Percentiles rank a stretch among this genome's conserved stretches.
phyloP scores from a whole-genome alignment of 2,888 invertebrate genomes.

The Masnerella sp. region DNA sequence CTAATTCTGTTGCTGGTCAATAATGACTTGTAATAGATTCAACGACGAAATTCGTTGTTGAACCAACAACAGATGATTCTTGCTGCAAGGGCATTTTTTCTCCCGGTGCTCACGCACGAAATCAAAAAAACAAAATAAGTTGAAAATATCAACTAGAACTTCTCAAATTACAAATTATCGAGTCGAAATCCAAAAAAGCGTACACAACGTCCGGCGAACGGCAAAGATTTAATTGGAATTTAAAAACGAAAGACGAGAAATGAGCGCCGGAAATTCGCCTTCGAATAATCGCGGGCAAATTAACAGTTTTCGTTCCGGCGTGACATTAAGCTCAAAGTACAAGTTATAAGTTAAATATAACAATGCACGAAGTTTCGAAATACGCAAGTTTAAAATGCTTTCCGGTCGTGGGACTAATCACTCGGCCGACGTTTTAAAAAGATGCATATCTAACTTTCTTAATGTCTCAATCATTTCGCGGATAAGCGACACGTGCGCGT shows the following conservation, averaged over 20 bases:
- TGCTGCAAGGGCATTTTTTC: too few species aligned
- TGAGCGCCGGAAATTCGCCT: conserved; percentile 24
- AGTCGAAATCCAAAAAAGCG: not conserved
- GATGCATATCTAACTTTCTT: conserved; percentile 52
- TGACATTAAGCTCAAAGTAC: conserved; percentile 37
- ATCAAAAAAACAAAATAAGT: too few species aligned
- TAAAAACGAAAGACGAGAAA: conserved; percentile 16
- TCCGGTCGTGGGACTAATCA: conserved; percentile 45
- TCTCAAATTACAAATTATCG: not conserved
- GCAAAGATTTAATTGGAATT: conserved; percentile 33
- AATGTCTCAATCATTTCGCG: conserved; percentile 43
- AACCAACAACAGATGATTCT: too few species aligned
- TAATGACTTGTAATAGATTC: too few species aligned
- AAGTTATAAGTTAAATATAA: conserved; percentile 48
- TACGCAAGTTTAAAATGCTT: conserved; percentile 33
- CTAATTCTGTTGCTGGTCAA: too few species aligned
- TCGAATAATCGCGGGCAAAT: conserved; percentile 34
- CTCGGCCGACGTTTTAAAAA: conserved; percentile 25
- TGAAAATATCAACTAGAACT: too few species aligned
- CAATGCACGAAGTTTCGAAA: conserved; percentile 40
- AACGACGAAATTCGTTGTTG: too few species aligned
- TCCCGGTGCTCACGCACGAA: too few species aligned
- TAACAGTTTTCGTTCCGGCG: conserved; percentile 30
- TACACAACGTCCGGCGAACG: not conserved
- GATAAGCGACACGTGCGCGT: conserved; percentile 18